Base-by-base conservation (phyloP, 2,797 vertebrate species). In the Microcaecilia unicolor region DNA sequence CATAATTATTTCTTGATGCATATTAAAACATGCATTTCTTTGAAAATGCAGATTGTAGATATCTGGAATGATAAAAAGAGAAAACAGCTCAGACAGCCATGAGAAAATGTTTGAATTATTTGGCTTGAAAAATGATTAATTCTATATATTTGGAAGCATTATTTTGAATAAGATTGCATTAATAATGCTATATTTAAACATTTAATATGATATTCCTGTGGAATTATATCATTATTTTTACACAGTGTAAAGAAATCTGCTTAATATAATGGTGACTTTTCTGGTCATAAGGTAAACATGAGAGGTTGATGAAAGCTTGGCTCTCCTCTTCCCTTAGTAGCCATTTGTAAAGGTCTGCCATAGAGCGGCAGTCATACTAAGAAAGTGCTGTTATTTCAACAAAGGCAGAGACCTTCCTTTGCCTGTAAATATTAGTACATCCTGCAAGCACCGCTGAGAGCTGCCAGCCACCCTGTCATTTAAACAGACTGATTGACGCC, bases 171-270 rank as follows among this genome's bases (percentile, higher is more conserved):
- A n/a, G n/a, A n/a, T n/a, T n/a, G n/a, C n/a, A n/a, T n/a, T n/a
- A n/a, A n/a, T n/a, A n/a, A n/a, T n/a, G n/a, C n/a, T n/a, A n/a
- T n/a, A n/a, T n/a, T n/a, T 19, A n/a, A 15, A 17, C 12, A 27
- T 28, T 40, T 54, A 44, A 17, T 45, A 41, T 38, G 59, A 55
- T 71, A 68, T 79, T 84, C 72, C 44, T 65, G 55, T 61, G 70
- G 61, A 67, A 67, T 83, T 75, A 79, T 74, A 73, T 84, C 80
- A 81, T 83, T 80, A 76, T 73, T 83, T 83, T 77, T 55, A 28
- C 11, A 37, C 64, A 51, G n/a, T 58, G 61, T 55, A 55, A 62
- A 68, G 59, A 66, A 68, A 65, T 45, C 70, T 72, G 65, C 58
- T 73, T 54, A 58, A 54, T 66, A 33, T 53, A 68, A 68, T 57